Percentiles rank a stretch among this genome's conserved stretches.
phyloP scores from a whole-genome alignment of 2,888 invertebrate genomes.

The Subacronicta megacephala region DNA sequence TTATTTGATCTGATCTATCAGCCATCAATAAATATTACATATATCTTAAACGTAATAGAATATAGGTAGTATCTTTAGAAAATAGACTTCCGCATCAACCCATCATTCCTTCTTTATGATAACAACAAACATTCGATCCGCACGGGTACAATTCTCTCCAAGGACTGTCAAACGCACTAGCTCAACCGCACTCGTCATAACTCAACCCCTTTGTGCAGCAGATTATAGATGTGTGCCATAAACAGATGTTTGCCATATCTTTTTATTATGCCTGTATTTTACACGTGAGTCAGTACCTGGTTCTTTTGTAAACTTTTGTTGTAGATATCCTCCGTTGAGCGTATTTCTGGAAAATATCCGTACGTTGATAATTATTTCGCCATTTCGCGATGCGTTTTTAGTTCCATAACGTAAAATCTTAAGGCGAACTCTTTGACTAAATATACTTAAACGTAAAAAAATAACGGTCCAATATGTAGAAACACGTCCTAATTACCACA shows the following conservation, averaged over 20 bases:
- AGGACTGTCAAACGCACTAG: slow-evolving; percentile 65
- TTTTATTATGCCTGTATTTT: background rate
- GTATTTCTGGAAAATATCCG: too few relatives aligned
- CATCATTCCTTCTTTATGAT: slow-evolving; percentile 13
- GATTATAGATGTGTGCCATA: slow-evolving; percentile 44
- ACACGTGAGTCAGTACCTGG: background rate
- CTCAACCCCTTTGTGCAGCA: slow-evolving; percentile 65
- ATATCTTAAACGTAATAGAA: too few relatives aligned
- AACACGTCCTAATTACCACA: too few relatives aligned
- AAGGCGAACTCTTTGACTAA: too few relatives aligned
- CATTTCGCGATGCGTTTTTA: too few relatives aligned
- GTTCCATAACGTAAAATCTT: too few relatives aligned
- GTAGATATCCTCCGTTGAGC: background rate
- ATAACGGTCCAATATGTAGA: too few relatives aligned
- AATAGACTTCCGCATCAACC: slow-evolving; percentile 18
- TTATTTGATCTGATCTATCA: too few relatives aligned
- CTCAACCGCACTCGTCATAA: slow-evolving; percentile 59
- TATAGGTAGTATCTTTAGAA: too few relatives aligned
- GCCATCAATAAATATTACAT: too few relatives aligned
- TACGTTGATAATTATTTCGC: too few relatives aligned
- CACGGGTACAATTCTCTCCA: slow-evolving; percentile 30
- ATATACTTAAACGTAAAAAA: too few relatives aligned
- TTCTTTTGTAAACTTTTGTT: background rate
- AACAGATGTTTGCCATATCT: slow-evolving; percentile 7
- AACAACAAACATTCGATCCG: slow-evolving; percentile 36